Evolutionary conservation across 2,888 invertebrate species (phyloP).

Genomic region (Netelia inedita): DNA sequence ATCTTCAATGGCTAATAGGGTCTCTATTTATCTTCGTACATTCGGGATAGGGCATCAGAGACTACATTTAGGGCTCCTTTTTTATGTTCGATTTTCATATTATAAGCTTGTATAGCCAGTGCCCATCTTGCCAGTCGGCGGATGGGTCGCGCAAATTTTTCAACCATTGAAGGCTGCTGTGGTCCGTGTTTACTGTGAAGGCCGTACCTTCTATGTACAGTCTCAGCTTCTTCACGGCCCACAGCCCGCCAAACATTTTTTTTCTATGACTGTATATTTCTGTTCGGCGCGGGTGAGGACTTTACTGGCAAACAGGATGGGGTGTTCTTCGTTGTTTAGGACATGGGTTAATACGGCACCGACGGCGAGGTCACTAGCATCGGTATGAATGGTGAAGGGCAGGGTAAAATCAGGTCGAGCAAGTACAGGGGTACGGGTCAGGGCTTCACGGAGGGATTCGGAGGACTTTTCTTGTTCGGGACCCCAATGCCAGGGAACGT

Average conservation of each 20-base stretch:
- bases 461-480: not conserved
- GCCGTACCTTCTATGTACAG: conserved; percentile 68
- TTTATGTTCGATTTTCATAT: conserved; percentile 60
- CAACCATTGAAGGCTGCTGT: not conserved
- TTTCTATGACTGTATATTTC: conserved; percentile 67
- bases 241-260: conserved; percentile 69
- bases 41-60: conserved; percentile 63
- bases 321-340: no score
- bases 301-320: conserved; percentile 68
- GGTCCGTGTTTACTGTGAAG: conserved; percentile 57
- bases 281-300: conserved; percentile 51
- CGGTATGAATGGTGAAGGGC: conserved; percentile 13
- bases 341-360: no score
- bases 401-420: not conserved
- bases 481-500: conserved; percentile 1
- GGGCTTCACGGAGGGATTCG: not conserved
- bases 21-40: conserved; percentile 5
- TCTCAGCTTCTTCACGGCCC: conserved; percentile 62
- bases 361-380: conserved; percentile 10
- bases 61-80: conserved; percentile 58
- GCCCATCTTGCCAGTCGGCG: conserved; percentile 4
- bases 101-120: no score
- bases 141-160: conserved; percentile 1
- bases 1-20: not conserved
- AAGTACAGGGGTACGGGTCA: not conserved